Evolutionary conservation across 2,888 invertebrate genomes (phyloP), one percentile per base, ranked within the genome.

Genomic region (Drosophila glabriapex): DNA sequence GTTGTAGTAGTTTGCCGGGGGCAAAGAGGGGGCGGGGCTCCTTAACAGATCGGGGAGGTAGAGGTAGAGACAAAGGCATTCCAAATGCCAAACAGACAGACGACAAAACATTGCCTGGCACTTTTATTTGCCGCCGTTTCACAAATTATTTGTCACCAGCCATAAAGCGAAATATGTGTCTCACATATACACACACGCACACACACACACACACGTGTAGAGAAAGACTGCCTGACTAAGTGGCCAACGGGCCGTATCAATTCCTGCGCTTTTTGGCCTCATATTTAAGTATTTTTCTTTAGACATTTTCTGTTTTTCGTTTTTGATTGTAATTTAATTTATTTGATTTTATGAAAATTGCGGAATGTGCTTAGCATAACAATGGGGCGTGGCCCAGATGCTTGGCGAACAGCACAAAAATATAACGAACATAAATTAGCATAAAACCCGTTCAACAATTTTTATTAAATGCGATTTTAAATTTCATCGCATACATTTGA

Each of bases 131-230:
- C 85, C 83, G 88, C 85, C 85, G 83, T 88, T 88, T 84, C 85
- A 84, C 89, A 88, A 86, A 87, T 85, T 89, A 86, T 89, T 89
- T 86, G 86, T 89, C 89, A 90, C 85, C 85, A 82, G 84, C 89
- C 87, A 85, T 85, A 85, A 85, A 89, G 73, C 85, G 78, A 80
- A 68, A 79, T 80, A 80, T 78, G 76, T 72, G 80, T 43, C 60
- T 46, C 46, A 43, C 71, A 69, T 53, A 76, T 66, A 61, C 46
- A 52, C 10, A 43, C 62, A 55, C 58, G 33, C 35, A 31, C 22
- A 68, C 37, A 43, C n/a, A 37, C 54, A 39, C 59, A 50, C 58
- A n/a, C 39, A 31, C 9, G 5, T 31, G 31, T 22, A 72, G 22
- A 50, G 29, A 31, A 22, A 35, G 25, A 39, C n/a, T n/a, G 66